These are phyloP conservation scores for Poeciliopsis turrubarensis DNA, from an alignment of 2,113 vertebrate genomes.

Conservation along the genomic window DNA sequence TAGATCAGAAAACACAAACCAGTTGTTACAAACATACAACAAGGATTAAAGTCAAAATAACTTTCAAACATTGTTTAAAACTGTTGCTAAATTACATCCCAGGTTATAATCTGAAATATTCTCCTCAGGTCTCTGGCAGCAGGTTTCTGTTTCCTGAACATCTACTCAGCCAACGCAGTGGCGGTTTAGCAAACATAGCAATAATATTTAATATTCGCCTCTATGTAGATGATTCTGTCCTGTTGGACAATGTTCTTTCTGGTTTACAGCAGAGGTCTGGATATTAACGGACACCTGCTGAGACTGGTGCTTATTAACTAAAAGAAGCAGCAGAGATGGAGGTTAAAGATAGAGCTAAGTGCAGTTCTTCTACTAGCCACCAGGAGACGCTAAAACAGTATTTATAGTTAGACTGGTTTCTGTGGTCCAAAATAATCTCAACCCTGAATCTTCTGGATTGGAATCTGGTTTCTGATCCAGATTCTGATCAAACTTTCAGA, in stretches of 20 bases:
- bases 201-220: not conserved
- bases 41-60: too few relatives aligned
- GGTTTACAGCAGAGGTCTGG: not conserved
- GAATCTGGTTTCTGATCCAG: not conserved
- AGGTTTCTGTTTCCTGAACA: too few relatives aligned
- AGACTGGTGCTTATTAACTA: not conserved
- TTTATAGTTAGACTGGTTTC: not conserved
- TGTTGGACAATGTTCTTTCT: not conserved
- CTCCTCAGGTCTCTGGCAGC: too few relatives aligned
- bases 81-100: too few relatives aligned
- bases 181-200: not conserved
- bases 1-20: too few relatives aligned
- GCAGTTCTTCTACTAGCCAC: constrained; percentile 9
- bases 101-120: too few relatives aligned
- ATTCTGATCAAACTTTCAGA: not conserved
- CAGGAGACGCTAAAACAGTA: constrained; percentile 5
- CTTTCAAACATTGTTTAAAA: too few relatives aligned
- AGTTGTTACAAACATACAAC: too few relatives aligned
- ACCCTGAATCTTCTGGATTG: not conserved
- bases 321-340: not conserved
- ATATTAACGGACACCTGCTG: not conserved
- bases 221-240: not conserved
- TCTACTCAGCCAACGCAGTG: too few relatives aligned
- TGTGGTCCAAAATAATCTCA: not conserved
- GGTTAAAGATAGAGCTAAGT: not conserved